Base-by-base conservation (phyloP, 2,113 vertebrate genomes). In the Barbus barbus region DNA sequence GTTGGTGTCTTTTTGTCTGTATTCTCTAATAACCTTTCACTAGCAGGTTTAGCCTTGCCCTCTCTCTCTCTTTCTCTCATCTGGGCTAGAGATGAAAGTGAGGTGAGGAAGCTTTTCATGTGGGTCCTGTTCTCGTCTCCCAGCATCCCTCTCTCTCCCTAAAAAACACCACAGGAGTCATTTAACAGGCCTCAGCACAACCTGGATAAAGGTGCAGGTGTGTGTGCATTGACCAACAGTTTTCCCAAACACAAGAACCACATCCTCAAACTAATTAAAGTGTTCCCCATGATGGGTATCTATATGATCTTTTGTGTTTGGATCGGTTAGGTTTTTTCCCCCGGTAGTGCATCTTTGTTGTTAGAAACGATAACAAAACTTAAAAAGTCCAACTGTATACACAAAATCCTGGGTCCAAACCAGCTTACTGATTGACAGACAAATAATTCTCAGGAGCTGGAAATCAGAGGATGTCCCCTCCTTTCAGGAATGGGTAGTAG, bases 31-130 rank as follows among this genome's bases (percentile, higher is more conserved):
- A 7, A 36, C 44, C 26, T 14, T 71, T 63, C 28, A 41, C 82
- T 53, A 60, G 38, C 89, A 85, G 81, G 88, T 82, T 89, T 89
- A 87, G 86, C 69, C 26, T 60, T 51, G 48, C 56, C 67, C 53
- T 22, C 26, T 51, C 74, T 16, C 74, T 46, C 26, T 53, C 82
- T 89, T 89, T 65, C 74, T 78, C 24, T 56, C 58, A 78, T 76
- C 71, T 51, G 22, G 84, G 86, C 88, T 44, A 86, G 86, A 91
- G 90, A 93, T 94, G 92, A 93, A 93, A 94, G 92, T 91, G 84
- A 88, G 91, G 88, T 92, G 94, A 92, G 89, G 91, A 91, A 87
- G 88, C 85, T 86, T 91, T 93, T 93, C 92, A 93, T 93, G 91
- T 92, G 78, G 85, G 84, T 82, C 67, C 71, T 80, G 86, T 78